phyloP scores from a whole-genome alignment of 1,140 invertebrate genomes.

The Archivesica marissinica region DNA sequence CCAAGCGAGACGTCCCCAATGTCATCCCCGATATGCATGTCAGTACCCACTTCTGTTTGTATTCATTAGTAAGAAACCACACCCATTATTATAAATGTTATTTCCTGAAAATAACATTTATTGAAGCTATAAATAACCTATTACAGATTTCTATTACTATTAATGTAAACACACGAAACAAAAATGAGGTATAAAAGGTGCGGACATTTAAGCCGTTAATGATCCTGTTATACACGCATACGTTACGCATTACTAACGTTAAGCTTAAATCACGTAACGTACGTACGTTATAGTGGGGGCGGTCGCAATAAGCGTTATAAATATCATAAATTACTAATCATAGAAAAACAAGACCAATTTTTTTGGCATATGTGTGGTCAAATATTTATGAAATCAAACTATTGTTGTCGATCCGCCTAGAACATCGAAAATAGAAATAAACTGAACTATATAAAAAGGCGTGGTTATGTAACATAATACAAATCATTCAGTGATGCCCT shows the following conservation, averaged over 20 bases:
- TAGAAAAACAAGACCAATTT: neutral
- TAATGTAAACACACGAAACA: no score
- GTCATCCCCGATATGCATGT: no score
- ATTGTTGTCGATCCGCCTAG: neutral
- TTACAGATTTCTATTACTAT: no score
- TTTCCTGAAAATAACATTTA: no score
- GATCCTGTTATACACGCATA: no score
- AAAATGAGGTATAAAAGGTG: no score
- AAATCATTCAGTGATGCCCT: neutral
- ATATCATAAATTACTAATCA: constrained; percentile 6
- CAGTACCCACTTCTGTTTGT: no score
- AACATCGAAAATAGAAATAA: neutral
- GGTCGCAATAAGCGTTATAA: neutral
- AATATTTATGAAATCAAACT: neutral
- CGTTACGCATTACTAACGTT: neutral
- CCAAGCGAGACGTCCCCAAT: no score
- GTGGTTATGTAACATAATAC: constrained; percentile 13
- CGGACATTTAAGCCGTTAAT: no score
- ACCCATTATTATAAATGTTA: no score
- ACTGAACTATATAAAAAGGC: neutral
- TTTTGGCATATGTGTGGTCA: neutral
- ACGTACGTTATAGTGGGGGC: constrained; percentile 1
- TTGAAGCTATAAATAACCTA: no score
- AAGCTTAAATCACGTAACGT: neutral
- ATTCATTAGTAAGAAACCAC: no score